phyloP scores from a whole-genome alignment of 2,797 vertebrate genomes.

The Rhodeus uyekii region DNA sequence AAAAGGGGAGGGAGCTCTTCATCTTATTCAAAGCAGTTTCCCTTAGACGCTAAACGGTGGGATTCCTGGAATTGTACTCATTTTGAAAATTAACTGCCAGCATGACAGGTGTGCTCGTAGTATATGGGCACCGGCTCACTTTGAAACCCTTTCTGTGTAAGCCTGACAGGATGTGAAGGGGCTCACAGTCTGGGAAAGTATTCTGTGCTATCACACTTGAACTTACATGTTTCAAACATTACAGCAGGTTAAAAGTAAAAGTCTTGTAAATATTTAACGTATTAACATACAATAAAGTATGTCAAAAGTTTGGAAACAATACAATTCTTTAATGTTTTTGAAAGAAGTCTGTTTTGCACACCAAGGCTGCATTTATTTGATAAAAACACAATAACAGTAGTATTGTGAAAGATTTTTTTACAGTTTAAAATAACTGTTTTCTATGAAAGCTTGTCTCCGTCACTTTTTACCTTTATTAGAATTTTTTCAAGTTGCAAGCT shows the following conservation, averaged over 20 bases:
- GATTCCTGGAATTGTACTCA: conserved; percentile 48
- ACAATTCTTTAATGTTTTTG: no score
- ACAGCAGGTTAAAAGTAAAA: conserved; percentile 11
- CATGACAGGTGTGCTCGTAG: conserved; percentile 46
- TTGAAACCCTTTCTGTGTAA: conserved; percentile 38
- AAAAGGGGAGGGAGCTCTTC: conserved; percentile 9
- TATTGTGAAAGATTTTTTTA: no score
- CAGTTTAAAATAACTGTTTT: no score
- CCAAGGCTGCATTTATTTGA: no score
- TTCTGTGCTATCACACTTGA: conserved; percentile 31
- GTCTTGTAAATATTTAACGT: conserved; percentile 16
- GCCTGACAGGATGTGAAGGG: conserved; percentile 31
- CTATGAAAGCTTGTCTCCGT: no score
- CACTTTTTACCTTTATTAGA: no score
- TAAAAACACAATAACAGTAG: no score
- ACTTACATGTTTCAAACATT: conserved; percentile 2
- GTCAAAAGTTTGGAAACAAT: no score
- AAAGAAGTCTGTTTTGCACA: no score
- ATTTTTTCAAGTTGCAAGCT: no score
- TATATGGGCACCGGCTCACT: conserved; percentile 41
- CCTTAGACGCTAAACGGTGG: conserved; percentile 29
- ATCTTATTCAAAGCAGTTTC: conserved; percentile 37
- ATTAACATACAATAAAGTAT: no score
- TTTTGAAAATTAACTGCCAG: conserved; percentile 49
- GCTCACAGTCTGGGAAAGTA: conserved; percentile 32